These are phyloP conservation scores for Lordiphosa andalusiaca DNA, from an alignment of 2,888 invertebrate species.

Conservation along the genomic window DNA sequence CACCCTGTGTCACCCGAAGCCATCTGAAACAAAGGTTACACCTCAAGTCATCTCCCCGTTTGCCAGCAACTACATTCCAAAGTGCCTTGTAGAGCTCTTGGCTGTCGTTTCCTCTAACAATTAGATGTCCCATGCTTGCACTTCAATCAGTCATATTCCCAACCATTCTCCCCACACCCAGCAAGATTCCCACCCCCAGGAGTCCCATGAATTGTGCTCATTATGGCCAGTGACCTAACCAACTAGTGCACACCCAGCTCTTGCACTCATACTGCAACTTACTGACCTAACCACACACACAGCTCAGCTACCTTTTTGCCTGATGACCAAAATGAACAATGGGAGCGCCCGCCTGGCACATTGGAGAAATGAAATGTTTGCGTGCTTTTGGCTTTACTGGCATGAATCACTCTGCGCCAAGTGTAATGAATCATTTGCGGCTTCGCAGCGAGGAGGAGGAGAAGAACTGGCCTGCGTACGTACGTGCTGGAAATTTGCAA, in stretches of 20 bases:
- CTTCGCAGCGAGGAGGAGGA: constrained; percentile 13
- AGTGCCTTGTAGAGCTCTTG: too few species aligned
- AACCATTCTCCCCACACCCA: neutral
- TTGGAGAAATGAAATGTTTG: constrained; percentile 46
- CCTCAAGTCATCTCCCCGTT: too few species aligned
- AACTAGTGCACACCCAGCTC: constrained; percentile 7
- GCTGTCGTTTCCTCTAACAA: too few species aligned
- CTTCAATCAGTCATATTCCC: constrained; percentile 14
- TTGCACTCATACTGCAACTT: constrained; percentile 1
- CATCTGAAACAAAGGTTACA: too few species aligned
- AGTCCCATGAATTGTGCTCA: constrained; percentile 34
- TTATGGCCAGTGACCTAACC: constrained; percentile 37
- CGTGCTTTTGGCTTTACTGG: constrained; percentile 43
- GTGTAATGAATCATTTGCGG: constrained; percentile 60
- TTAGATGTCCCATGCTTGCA: too few species aligned
- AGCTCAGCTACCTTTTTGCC: constrained; percentile 28
- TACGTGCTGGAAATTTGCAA: constrained; percentile 63
- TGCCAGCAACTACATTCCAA: too few species aligned
- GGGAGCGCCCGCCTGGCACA: constrained; percentile 34
- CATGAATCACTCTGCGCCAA: constrained; percentile 55
- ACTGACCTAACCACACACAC: neutral
- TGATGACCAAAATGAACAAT: constrained; percentile 29
- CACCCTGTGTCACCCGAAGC: too few species aligned
- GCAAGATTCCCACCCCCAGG: constrained; percentile 12
- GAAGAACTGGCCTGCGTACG: constrained; percentile 30